phyloP scores from a whole-genome alignment of 2,888 invertebrate genomes.

The Epistrophe grossulariae region DNA sequence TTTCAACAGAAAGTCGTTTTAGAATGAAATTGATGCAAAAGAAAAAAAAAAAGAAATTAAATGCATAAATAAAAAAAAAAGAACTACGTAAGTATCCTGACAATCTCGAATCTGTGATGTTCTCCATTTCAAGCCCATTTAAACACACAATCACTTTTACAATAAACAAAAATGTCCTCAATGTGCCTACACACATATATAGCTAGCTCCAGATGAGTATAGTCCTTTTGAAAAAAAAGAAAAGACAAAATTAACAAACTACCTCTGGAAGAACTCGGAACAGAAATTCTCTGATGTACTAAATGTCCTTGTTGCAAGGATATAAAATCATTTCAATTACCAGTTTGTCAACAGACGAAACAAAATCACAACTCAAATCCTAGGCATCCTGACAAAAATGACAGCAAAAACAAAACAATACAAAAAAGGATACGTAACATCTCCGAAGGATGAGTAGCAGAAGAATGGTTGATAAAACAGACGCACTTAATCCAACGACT shows the following conservation, averaged over 20 bases:
- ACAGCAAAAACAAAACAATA: conserved; percentile 17
- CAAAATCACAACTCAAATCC: conserved; percentile 46
- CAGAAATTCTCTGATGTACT: conserved; percentile 12
- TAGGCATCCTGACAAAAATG: conserved; percentile 21
- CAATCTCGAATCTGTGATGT: conserved; percentile 29
- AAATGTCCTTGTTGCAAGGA: conserved; percentile 42
- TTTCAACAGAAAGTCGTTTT: conserved; percentile 46
- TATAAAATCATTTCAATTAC: conserved; percentile 71
- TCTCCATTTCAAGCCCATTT: conserved; percentile 64
- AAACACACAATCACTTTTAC: conserved; percentile 55
- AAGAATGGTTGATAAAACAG: conserved; percentile 50
- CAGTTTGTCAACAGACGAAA: conserved; percentile 67
- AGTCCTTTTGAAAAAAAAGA: conserved; percentile 18
- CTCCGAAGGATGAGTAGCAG: conserved; percentile 39
- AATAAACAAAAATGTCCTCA: conserved; percentile 16
- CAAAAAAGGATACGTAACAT: conserved; percentile 45
- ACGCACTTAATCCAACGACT: conserved; percentile 71
- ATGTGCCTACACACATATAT: background rate
- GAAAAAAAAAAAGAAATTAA: conserved; percentile 13
- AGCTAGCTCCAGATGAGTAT: background rate
- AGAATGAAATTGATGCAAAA: conserved; percentile 13
- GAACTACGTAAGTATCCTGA: too few relatives aligned
- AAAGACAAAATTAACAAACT: background rate
- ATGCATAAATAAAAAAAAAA: background rate
- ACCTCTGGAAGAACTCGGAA: conserved; percentile 22